phyloP scores from a whole-genome alignment of 2,888 invertebrate genomes.

The Andrena flavipes region DNA sequence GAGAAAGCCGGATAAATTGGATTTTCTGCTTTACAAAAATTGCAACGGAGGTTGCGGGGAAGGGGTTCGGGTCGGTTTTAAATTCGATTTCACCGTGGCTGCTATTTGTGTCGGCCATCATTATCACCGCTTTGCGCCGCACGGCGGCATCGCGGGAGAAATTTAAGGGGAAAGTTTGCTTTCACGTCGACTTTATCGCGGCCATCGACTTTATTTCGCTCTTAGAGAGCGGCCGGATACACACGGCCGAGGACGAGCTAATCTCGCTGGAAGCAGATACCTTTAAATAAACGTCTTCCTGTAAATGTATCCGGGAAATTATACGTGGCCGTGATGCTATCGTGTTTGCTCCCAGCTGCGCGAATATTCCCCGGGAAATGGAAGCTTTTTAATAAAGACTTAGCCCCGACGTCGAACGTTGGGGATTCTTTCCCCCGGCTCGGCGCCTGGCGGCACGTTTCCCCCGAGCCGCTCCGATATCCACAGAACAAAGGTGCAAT shows the following conservation, averaged over 20 bases:
- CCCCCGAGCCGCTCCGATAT: not conserved
- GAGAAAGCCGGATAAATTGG: constrained; percentile 29
- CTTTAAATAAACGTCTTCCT: constrained; percentile 57
- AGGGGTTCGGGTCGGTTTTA: not conserved
- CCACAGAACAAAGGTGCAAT: not conserved
- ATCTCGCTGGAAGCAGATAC: constrained; percentile 52
- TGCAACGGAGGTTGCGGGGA: not conserved
- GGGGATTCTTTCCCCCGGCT: constrained; percentile 10
- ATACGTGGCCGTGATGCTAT: constrained; percentile 53
- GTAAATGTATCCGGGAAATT: constrained; percentile 59
- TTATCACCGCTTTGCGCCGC: constrained; percentile 43
- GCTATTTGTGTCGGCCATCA: constrained; percentile 49
- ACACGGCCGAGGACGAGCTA: constrained; percentile 41
- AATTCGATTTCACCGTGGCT: constrained; percentile 43
- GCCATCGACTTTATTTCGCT: constrained; percentile 46
- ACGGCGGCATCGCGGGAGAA: constrained; percentile 21
- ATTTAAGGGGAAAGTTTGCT: constrained; percentile 49
- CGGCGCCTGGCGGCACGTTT: not conserved
- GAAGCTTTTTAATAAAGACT: constrained; percentile 57
- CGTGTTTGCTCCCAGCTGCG: constrained; percentile 19
- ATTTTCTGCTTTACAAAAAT: constrained; percentile 36
- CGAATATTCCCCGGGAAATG: constrained; percentile 17
- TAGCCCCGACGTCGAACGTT: not conserved
- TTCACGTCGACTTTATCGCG: constrained; percentile 51
- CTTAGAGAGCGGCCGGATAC: constrained; percentile 12